These are phyloP conservation scores for Chrosomus eos DNA, from an alignment of 2,797 vertebrate species.

Conservation along the genomic window DNA sequence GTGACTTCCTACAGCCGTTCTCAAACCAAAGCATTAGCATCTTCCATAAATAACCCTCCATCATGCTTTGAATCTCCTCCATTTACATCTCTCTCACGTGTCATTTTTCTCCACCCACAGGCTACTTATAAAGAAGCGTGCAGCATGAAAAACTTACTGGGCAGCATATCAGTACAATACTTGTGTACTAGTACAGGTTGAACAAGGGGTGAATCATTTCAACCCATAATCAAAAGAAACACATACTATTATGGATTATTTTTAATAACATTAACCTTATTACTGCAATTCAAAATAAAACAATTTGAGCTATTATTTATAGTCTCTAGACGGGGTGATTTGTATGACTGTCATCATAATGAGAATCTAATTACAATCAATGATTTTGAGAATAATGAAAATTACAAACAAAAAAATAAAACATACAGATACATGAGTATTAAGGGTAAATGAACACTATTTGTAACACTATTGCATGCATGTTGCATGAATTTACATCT, in stretches of 20 bases:
- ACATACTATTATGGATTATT: background rate
- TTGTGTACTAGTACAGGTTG: background rate
- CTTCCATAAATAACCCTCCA: conserved; percentile 43
- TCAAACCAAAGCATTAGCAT: conserved; percentile 29
- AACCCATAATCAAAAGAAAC: background rate
- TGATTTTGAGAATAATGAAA: background rate
- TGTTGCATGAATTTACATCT: background rate
- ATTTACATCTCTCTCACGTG: conserved; percentile 5
- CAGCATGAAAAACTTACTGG: background rate
- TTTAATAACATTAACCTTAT: background rate
- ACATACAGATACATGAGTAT: background rate
- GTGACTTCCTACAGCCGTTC: conserved; percentile 58
- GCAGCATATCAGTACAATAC: conserved; percentile 4
- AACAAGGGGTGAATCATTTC: background rate
- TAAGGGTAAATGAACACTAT: background rate
- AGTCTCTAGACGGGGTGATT: background rate
- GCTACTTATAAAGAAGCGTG: background rate
- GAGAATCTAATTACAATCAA: background rate
- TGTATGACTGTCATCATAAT: background rate
- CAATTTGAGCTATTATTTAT: too few relatives aligned
- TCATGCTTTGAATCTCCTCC: conserved; percentile 4
- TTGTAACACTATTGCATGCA: background rate
- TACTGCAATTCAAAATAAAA: background rate
- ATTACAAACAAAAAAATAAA: background rate
- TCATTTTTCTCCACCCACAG: conserved; percentile 10